phyloP scores from a whole-genome alignment of 2,888 invertebrate genomes.

The Clostera curtula region DNA sequence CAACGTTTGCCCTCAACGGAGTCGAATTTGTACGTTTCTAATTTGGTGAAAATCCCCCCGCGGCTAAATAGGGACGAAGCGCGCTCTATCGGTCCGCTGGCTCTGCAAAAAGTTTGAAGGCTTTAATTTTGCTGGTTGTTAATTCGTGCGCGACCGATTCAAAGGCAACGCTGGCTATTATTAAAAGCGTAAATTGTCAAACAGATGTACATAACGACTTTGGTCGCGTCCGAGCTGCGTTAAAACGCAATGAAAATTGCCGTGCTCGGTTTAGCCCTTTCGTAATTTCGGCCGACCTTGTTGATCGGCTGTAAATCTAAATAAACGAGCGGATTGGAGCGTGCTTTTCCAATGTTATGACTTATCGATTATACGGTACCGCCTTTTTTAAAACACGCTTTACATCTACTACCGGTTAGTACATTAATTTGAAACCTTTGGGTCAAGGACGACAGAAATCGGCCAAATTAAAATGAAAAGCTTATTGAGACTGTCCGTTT shows the following conservation, averaged over 20 bases:
- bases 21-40: conserved; percentile 36
- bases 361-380: too few relatives aligned
- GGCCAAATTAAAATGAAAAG: too few relatives aligned
- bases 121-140: conserved; percentile 67
- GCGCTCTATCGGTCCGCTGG: conserved; percentile 38
- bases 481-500: too few relatives aligned
- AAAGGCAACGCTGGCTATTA: conserved; percentile 65
- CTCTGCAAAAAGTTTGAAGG: conserved; percentile 60
- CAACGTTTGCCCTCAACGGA: too few relatives aligned
- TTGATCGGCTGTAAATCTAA: conserved; percentile 17
- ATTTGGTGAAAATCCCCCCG: conserved; percentile 39
- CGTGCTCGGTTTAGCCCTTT: conserved; percentile 28
- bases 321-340: conserved; percentile 7
- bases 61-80: conserved; percentile 38
- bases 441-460: too few relatives aligned
- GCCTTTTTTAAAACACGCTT: too few relatives aligned
- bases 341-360: too few relatives aligned
- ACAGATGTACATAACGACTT: conserved; percentile 67
- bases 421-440: too few relatives aligned
- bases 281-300: conserved; percentile 24
- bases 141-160: conserved; percentile 68
- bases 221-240: conserved; percentile 46
- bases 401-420: too few relatives aligned
- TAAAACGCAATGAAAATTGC: conserved; percentile 59
- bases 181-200: conserved; percentile 74